Base-by-base conservation (phyloP, 2,797 vertebrate genomes). In the Chanos chanos region DNA sequence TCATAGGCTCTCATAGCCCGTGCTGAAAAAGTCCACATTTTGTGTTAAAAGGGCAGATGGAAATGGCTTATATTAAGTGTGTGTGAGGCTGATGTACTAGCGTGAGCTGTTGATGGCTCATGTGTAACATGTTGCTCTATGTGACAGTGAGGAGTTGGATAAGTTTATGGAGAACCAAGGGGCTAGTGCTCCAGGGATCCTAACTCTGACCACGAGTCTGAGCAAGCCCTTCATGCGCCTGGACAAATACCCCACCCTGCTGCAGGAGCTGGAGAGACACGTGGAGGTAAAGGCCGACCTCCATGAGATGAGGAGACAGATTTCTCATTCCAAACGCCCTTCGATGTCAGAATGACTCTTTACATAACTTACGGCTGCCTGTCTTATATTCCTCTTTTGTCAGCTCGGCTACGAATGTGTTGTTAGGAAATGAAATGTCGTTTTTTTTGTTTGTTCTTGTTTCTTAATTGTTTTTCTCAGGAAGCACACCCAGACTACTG, bases 121-220 rank as follows among this genome's bases (percentile, higher is more conserved):
- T n/a, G n/a, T n/a, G n/a, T n/a, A n/a, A n/a, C n/a, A n/a, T n/a
- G n/a, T n/a, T n/a, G n/a, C n/a, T n/a, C n/a, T n/a, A n/a, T n/a
- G n/a, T n/a, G 18, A 36, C 83, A 99, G 97, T 31, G 96, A 97
- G 59, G 94, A 96, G 52, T 83, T 99, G 57, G 95, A 94, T 68
- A 93, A 93, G 78, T 98, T 98, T 80, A 97, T 98, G 95, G 95
- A 99, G 85, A 91, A 85, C 72, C 95, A 97, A 83, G 96, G 97
- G 49, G 93, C 93, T 1, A 86, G 86, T 50, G 82, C 82, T 62
- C 90, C 94, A 3, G 95, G 97, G 5, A 92, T 97, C 70, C 86
- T 98, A 63, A 92, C 93, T 57, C 85, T 99, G 77, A 99, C 97
- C 65, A 95, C 92, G 51, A 95, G 93, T 68, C 93, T 99, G 80